phyloP scores from a whole-genome alignment of 2,113 vertebrate species.

The Xenopus tropicalis region DNA sequence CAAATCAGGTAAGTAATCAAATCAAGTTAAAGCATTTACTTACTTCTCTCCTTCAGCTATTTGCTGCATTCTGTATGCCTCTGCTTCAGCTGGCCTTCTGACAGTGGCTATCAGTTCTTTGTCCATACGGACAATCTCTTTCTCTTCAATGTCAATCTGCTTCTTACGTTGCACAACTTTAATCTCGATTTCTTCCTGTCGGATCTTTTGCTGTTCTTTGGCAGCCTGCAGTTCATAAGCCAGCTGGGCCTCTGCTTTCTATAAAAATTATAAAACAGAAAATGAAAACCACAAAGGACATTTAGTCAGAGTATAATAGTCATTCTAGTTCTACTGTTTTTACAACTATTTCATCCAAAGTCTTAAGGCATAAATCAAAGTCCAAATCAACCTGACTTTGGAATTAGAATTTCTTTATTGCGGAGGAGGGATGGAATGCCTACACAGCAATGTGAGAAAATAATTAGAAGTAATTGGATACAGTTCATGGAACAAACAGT shows the following conservation, averaged over 20 bases:
- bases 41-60: constrained; percentile 92
- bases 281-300: no score
- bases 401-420: no score
- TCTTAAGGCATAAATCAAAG: no score
- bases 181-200: constrained; percentile 93
- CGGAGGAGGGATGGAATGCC: no score
- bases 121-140: constrained; percentile 84
- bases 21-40: constrained; percentile 48
- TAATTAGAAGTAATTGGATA: no score
- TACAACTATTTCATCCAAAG: no score
- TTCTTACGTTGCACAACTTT: constrained; percentile 94
- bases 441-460: no score
- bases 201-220: constrained; percentile 96
- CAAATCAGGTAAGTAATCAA: background rate
- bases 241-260: constrained; percentile 94
- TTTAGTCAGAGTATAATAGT: no score
- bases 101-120: constrained; percentile 89
- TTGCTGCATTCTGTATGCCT: constrained; percentile 92
- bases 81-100: constrained; percentile 84
- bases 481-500: no score
- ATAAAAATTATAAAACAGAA: background rate
- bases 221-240: constrained; percentile 93
- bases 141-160: constrained; percentile 90
- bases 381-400: no score
- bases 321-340: no score